Evolutionary conservation across 2,888 invertebrate genomes (phyloP).

Genomic region (Xiphydria camelus): DNA sequence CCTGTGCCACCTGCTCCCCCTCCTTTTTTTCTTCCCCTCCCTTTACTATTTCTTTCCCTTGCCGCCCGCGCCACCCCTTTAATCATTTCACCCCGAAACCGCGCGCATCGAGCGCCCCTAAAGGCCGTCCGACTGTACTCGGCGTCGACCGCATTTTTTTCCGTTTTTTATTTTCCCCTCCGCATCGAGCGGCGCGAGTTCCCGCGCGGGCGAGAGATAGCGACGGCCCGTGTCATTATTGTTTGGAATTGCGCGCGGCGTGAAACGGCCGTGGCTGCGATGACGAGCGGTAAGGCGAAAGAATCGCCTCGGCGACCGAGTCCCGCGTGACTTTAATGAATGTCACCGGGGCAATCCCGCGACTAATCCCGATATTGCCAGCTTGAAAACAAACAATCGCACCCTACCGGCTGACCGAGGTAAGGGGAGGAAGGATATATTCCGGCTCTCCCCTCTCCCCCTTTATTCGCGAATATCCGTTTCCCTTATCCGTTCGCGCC

Average conservation of each 20-base stretch:
- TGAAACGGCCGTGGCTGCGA: too few relatives aligned
- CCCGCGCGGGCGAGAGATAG: too few relatives aligned
- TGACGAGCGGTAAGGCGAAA: too few relatives aligned
- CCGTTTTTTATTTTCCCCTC: too few relatives aligned
- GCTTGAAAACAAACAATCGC: constrained; percentile 7
- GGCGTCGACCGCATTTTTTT: too few relatives aligned
- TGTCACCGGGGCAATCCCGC: not conserved
- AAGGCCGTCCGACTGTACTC: too few relatives aligned
- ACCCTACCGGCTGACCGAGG: constrained; percentile 25
- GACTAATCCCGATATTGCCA: constrained; percentile 5
- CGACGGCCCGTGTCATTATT: too few relatives aligned
- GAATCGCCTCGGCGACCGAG: not conserved
- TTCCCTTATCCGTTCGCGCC: not conserved
- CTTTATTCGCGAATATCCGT: not conserved
- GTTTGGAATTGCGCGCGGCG: too few relatives aligned
- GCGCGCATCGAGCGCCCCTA: too few relatives aligned
- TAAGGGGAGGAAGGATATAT: not conserved
- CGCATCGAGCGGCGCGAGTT: too few relatives aligned
- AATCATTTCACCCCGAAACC: too few relatives aligned
- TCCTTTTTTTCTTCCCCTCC: not conserved
- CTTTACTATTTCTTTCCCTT: not conserved
- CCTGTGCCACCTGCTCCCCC: not conserved
- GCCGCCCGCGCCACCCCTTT: too few relatives aligned
- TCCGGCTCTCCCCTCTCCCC: not conserved
- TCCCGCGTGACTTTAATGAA: not conserved